A percentile compares a stretch with the other conserved stretches of the same genome.
phyloP scores from a whole-genome alignment of 2,888 invertebrate genomes.

The Polyploca ridens region DNA sequence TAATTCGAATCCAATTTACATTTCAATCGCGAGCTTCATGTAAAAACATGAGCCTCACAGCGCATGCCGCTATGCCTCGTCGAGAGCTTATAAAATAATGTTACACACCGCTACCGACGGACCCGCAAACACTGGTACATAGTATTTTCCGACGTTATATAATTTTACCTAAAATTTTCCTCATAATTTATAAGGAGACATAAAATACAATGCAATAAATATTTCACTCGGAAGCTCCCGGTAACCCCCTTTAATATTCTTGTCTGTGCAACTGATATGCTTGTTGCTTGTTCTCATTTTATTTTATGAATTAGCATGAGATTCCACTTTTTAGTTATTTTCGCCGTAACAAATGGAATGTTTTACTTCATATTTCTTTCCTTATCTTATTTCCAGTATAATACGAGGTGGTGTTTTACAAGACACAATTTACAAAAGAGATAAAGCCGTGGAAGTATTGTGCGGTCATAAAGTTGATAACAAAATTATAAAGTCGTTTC shows the following conservation, averaged over 20 bases:
- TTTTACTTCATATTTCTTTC: slow-evolving; percentile 18
- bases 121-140: slow-evolving; percentile 45
- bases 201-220: slow-evolving; percentile 54
- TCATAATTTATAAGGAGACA: slow-evolving; percentile 54
- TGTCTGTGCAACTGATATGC: slow-evolving; percentile 40
- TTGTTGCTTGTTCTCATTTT: slow-evolving; percentile 37
- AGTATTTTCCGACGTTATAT: slow-evolving; percentile 31
- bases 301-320: slow-evolving; percentile 34
- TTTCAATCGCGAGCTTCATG: slow-evolving; percentile 76
- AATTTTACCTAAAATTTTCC: slow-evolving; percentile 50
- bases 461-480: slow-evolving; percentile 9
- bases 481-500: slow-evolving; percentile 9
- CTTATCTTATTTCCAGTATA: not conserved
- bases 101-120: slow-evolving; percentile 36
- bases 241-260: slow-evolving; percentile 42
- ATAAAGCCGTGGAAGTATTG: slow-evolving; percentile 5
- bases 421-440: slow-evolving; percentile 7
- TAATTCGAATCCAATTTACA: slow-evolving; percentile 78
- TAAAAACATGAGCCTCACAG: slow-evolving; percentile 71
- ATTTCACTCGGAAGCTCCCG: slow-evolving; percentile 45
- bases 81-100: slow-evolving; percentile 69
- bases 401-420: not conserved
- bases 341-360: slow-evolving; percentile 28
- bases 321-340: slow-evolving; percentile 36
- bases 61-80: slow-evolving; percentile 46